These are phyloP conservation scores for Tauraco erythrolophus DNA, from an alignment of 2,113 vertebrate species.

Conservation along the genomic window DNA sequence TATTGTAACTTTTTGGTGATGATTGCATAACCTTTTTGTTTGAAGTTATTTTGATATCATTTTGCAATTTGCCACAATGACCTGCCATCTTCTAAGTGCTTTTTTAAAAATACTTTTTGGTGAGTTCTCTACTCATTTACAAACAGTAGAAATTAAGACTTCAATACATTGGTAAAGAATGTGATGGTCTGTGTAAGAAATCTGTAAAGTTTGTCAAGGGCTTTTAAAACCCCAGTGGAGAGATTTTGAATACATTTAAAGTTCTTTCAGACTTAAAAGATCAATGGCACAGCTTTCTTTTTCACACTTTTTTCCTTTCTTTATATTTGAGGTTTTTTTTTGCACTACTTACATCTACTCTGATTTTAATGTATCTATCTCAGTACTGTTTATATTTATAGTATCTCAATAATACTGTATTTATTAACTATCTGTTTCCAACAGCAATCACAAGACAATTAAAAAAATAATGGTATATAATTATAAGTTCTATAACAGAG, in stretches of 20 bases:
- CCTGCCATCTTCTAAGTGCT: not conserved
- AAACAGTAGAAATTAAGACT: not conserved
- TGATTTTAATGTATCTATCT: not conserved
- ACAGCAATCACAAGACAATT: not conserved
- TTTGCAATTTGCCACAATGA: not conserved
- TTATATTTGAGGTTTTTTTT: not conserved
- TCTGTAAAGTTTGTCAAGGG: not conserved
- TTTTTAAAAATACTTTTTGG: not conserved
- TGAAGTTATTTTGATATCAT: not conserved
- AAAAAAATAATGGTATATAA: not conserved
- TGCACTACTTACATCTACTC: not conserved
- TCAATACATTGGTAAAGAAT: not conserved
- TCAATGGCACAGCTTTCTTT: not conserved
- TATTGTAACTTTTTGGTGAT: not conserved
- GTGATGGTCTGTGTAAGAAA: not conserved
- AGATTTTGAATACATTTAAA: not conserved
- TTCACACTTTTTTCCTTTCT: not conserved
- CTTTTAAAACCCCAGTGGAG: not conserved
- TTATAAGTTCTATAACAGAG: not conserved
- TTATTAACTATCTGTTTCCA: not conserved
- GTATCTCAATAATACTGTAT: not conserved
- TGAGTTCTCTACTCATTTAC: not conserved
- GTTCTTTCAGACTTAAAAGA: not conserved
- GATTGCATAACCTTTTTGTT: not conserved
- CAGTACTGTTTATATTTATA: not conserved